These are phyloP conservation scores for Felis chaus DNA, from an alignment of 2,113 vertebrate genomes.

Conservation along the genomic window DNA sequence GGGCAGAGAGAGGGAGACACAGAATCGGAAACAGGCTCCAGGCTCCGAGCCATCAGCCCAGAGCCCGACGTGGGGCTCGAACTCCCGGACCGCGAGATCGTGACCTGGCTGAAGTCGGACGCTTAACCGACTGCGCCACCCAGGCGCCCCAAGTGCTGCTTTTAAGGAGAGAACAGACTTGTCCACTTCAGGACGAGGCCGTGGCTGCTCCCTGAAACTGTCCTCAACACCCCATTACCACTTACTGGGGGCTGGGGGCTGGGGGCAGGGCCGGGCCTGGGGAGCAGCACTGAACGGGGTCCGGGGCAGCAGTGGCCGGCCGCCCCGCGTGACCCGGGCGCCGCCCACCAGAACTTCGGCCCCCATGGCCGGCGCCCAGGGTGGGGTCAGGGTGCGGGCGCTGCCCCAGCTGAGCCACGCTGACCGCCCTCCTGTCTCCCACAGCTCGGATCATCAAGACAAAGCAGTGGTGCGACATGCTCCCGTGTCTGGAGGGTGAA, in stretches of 20 bases:
- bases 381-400: fast-evolving
- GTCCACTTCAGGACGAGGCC: fast-evolving
- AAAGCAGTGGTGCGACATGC: constrained; percentile 99
- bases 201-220: fast-evolving
- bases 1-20: no score
- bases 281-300: fast-evolving
- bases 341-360: fast-evolving
- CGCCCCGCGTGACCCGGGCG: fast-evolving
- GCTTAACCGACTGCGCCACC: no score
- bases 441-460: constrained; percentile 95
- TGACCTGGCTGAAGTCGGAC: no score
- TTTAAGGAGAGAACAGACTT: fast-evolving
- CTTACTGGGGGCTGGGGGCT: fast-evolving
- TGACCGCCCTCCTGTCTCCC: constrained; percentile 61
- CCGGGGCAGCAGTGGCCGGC: fast-evolving
- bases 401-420: fast-evolving
- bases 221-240: fast-evolving
- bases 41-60: no score
- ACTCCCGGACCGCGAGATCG: no score
- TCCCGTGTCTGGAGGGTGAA: constrained; percentile 98
- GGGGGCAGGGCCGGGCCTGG: fast-evolving
- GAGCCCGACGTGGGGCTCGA: no score
- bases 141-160: no score
- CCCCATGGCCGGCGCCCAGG: fast-evolving
- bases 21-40: no score